A percentile compares a stretch with the other conserved stretches of the same genome.
These are phyloP conservation scores for Siphamia tubifer DNA, from an alignment of 2,113 vertebrate species.

Conservation along the genomic window DNA sequence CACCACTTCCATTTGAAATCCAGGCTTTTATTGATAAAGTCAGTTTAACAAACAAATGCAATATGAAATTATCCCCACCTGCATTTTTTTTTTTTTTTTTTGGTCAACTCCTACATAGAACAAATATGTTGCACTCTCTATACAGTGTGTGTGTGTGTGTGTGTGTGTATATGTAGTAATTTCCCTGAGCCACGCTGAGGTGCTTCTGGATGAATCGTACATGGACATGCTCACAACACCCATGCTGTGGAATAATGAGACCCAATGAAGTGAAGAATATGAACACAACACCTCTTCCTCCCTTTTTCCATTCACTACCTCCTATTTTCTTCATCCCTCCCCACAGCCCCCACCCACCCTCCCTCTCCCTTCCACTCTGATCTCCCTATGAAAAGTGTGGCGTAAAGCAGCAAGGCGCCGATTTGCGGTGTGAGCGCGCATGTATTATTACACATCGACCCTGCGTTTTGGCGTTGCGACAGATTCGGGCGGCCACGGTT, in stretches of 20 bases:
- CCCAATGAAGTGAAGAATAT: slow-evolving; percentile 61
- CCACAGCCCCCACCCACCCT: slow-evolving; percentile 17
- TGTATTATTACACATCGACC: slow-evolving; percentile 43
- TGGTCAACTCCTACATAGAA: slow-evolving; percentile 29
- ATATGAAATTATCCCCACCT: slow-evolving; percentile 9
- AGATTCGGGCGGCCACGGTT: slow-evolving; percentile 25
- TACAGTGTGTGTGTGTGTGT: neutral
- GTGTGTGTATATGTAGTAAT: slow-evolving; percentile 65
- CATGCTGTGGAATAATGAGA: slow-evolving; percentile 56
- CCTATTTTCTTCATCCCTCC: neutral
- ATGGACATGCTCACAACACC: slow-evolving; percentile 73
- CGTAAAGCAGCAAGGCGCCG: neutral
- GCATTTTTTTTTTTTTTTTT: slow-evolving; percentile 34
- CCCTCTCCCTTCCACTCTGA: slow-evolving; percentile 27
- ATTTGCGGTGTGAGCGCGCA: slow-evolving; percentile 53
- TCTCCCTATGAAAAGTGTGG: slow-evolving; percentile 33
- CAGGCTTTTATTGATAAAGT: neutral
- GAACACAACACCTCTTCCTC: slow-evolving; percentile 48
- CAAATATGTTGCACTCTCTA: slow-evolving; percentile 18
- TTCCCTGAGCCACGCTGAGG: slow-evolving; percentile 54
- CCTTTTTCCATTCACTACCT: neutral
- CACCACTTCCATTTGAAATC: neutral
- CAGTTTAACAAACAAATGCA: neutral
- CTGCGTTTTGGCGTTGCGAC: neutral
- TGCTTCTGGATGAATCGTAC: slow-evolving; percentile 62